These are phyloP conservation scores for Steinernema carpocapsae DNA, from an alignment of 2,888 invertebrate genomes.

Conservation along the genomic window DNA sequence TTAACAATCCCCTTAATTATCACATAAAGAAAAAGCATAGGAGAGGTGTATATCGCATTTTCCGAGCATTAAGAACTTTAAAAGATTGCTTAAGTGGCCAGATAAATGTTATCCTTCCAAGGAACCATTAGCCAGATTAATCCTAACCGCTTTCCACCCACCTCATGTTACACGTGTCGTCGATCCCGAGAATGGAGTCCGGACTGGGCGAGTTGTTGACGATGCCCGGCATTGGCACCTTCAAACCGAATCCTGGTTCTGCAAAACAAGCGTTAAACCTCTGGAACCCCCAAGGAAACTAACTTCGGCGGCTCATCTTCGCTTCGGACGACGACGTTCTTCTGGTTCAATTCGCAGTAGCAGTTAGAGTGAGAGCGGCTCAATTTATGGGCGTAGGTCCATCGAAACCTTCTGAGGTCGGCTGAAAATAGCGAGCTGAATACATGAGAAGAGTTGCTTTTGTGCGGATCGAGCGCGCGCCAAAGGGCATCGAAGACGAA, in stretches of 20 bases:
- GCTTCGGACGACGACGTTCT: background rate
- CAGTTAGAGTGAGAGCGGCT: background rate
- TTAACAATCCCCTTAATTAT: too few relatives aligned
- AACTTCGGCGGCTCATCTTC: background rate
- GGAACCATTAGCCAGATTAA: background rate
- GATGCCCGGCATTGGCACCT: conserved; percentile 45
- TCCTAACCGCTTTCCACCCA: conserved; percentile 40
- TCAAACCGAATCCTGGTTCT: background rate
- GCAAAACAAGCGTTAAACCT: background rate
- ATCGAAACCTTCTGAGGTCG: background rate
- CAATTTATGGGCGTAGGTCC: conserved; percentile 8
- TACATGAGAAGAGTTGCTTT: background rate
- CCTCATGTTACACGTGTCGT: conserved; percentile 65
- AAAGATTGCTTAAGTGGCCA: too few relatives aligned
- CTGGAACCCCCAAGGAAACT: background rate
- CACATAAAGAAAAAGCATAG: too few relatives aligned
- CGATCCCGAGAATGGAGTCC: conserved; percentile 77
- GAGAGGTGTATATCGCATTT: too few relatives aligned
- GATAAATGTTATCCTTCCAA: background rate
- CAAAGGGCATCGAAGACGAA: conserved; percentile 25
- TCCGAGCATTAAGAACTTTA: too few relatives aligned
- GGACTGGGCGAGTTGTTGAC: conserved; percentile 46
- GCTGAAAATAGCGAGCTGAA: conserved; percentile 16
- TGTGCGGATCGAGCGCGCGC: conserved; percentile 8
- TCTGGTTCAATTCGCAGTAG: background rate